Evolutionary conservation across 2,113 vertebrate genomes (phyloP), one percentile per base, ranked within the genome.

Genomic region (Siniperca chuatsi): DNA sequence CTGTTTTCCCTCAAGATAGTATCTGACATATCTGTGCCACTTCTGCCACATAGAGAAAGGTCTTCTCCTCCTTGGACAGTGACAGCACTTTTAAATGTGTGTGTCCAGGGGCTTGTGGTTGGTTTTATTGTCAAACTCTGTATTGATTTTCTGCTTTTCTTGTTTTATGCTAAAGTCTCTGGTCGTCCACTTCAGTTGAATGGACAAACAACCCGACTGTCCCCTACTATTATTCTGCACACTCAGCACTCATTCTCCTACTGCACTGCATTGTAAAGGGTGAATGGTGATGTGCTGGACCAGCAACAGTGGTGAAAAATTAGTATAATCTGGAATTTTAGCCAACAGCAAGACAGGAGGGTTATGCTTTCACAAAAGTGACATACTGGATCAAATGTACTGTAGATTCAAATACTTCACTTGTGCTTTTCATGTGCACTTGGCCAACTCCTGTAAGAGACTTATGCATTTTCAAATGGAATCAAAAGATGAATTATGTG

Each of bases 101-200:
- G 25, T 33, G 71, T 82, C 52, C 64, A 57, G 62, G 33, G 25
- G 40, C 64, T 50, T 78, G 71, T 70, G 61, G 25, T 77, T 20
- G 1, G 3, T 18, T 74, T 46, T 62, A 3, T 50, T 82, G 52
- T 79, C 60, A 75, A 64, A 84, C 55, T 35, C 66, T 75, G 46
- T 66, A 42, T 83, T 75, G 58, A 81, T 83, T 81, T 88, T 68
- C 75, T 76, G 52, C 75, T 76, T 76, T 75, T 69, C 75, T 69
- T 62, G 20, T 71, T 79, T 80, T 85, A 46, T 81, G 29, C 77
- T 77, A 44, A 60, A 60, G 52, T 69, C 68, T 80, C 50, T 35
- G 46, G 73, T 44, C 40, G 44, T 66, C 73, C 67, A 74, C 69
- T 58, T 54, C 60, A 78, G 84, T 52, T 76, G 76, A 85, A 81